These are phyloP conservation scores for Lottia scabra DNA, from an alignment of 2,888 invertebrate genomes.

Conservation along the genomic window DNA sequence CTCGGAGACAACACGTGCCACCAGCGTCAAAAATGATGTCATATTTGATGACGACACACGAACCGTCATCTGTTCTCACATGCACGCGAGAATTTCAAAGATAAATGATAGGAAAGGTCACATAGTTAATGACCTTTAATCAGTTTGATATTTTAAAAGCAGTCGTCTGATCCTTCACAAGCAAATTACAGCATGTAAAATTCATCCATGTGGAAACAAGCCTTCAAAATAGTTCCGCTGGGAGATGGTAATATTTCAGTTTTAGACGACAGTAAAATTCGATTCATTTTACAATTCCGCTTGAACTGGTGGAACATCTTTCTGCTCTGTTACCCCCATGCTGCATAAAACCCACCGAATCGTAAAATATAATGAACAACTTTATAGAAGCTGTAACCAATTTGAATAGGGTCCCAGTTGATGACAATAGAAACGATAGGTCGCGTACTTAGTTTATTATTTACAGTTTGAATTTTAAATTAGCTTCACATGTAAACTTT, in stretches of 20 bases:
- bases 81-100: slow-evolving; percentile 1
- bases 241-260: background rate
- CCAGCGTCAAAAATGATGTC: background rate
- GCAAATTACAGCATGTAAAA: background rate
- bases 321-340: too few relatives aligned
- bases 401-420: too few relatives aligned
- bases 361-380: too few relatives aligned
- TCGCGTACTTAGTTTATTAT: too few relatives aligned
- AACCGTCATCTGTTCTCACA: slow-evolving; percentile 5
- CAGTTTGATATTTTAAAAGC: background rate
- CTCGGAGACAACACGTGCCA: background rate
- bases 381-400: too few relatives aligned
- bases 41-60: slow-evolving; percentile 4
- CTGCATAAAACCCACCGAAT: too few relatives aligned
- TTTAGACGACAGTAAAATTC: too few relatives aligned
- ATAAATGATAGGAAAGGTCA: background rate
- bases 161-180: background rate
- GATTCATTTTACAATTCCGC: too few relatives aligned
- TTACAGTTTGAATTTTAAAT: too few relatives aligned
- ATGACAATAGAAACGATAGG: too few relatives aligned
- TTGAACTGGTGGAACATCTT: too few relatives aligned
- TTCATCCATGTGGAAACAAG: background rate
- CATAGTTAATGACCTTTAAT: background rate
- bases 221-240: background rate
- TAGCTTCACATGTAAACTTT: too few relatives aligned